Percentiles rank a stretch among this genome's conserved stretches.
phyloP scores from a whole-genome alignment of 2,113 vertebrate genomes.

The Oncorhynchus nerka region DNA sequence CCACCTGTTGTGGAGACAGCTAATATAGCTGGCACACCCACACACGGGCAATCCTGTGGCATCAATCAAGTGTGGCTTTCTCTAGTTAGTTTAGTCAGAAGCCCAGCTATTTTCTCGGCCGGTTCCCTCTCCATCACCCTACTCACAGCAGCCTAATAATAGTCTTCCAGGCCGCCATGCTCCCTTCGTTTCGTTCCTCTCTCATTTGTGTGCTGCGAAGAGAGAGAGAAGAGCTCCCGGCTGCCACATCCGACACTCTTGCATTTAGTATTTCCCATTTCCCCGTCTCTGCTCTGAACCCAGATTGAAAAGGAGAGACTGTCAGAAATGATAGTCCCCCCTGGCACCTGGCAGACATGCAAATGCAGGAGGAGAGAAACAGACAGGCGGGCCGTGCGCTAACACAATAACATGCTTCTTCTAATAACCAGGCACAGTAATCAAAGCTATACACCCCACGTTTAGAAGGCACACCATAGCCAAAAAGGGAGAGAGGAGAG shows the following conservation, averaged over 20 bases:
- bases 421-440: constrained; percentile 22
- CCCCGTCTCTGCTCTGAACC: constrained; percentile 5
- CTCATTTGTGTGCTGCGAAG: background rate
- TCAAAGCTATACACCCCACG: constrained; percentile 13
- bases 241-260: background rate
- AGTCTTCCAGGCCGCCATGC: background rate
- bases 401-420: constrained; percentile 8
- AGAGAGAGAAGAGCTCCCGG: background rate
- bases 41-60: background rate
- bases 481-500: background rate
- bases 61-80: background rate
- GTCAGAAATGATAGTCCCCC: background rate
- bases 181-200: background rate
- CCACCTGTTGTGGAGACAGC: background rate
- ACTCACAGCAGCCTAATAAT: background rate
- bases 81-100: background rate
- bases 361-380: constrained; percentile 7
- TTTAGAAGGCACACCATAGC: background rate
- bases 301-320: constrained; percentile 24
- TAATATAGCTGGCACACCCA: background rate
- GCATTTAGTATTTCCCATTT: background rate
- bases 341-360: constrained; percentile 15
- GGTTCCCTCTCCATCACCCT: background rate
- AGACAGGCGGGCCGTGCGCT: background rate
- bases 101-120: background rate